Evolutionary conservation across 2,888 invertebrate genomes (phyloP), one percentile per base, ranked within the genome.

Genomic region (Rhogogaster chlorosoma): DNA sequence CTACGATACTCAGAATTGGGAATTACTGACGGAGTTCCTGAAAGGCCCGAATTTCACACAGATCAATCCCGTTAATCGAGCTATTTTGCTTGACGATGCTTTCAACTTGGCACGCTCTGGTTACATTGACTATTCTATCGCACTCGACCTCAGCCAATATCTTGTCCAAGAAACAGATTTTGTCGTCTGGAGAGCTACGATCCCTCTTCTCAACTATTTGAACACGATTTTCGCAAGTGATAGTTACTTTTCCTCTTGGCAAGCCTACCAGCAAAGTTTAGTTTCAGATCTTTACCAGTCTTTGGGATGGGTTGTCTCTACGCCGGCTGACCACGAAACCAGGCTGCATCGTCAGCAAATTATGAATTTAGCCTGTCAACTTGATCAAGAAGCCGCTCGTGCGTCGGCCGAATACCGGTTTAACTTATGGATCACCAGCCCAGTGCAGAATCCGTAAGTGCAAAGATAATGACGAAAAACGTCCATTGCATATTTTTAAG

Each of bases 151-250:
- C 0, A 96, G 97, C 0, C 95, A 94, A 77, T 99, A 98, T 91
- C 94, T 99, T 88, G 92, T 93, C 0, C 95, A 96, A 84, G 97
- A 98, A 92, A 94, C 95, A 15, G 97, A 97, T 87, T 97, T 96
- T 91, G 96, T 98, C 1, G 98, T 98, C 0, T 98, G 98, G 98
- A 96, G 96, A 89, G 95, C 98, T 0, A 98, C 97, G 0, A 94
- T 97, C 4, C 95, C 95, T 0, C 96, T 96, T 36, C 94, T 98
- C 26, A 96, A 95, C n/a, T 98, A 96, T 90, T 94, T 98, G 70
- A 96, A 97, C 88, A 95, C 95, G 0, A 97, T 97, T 97, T 94
- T 98, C 83, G 95, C 96, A 0, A 96, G 96, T 86, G 96, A 96
- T 57, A 95, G 94, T 0, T 94, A 95, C 26, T 88, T 91, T 2